phyloP scores from a whole-genome alignment of 1,140 invertebrate species.

The Drosophila sproati region DNA sequence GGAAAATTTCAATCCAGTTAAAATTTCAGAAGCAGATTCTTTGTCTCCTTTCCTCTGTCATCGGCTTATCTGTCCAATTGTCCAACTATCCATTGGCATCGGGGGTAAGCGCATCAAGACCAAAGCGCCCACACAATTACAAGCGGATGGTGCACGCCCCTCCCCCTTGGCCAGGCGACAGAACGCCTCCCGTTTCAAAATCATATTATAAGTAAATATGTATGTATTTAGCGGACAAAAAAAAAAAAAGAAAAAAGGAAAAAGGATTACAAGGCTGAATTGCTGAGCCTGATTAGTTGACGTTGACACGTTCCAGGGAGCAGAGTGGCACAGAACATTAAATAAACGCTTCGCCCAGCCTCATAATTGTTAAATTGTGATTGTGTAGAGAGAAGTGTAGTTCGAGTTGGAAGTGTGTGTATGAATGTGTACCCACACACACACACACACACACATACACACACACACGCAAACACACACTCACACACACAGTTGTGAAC shows the following conservation, averaged over 20 bases:
- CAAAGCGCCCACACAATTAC: slow-evolving; percentile 73
- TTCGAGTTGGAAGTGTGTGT: too few species aligned
- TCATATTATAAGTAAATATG: slow-evolving; percentile 61
- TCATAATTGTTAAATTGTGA: slow-evolving; percentile 3
- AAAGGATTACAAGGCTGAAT: slow-evolving; percentile 57
- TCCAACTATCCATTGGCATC: not conserved
- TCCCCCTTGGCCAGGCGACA: not conserved
- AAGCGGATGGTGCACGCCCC: slow-evolving; percentile 53
- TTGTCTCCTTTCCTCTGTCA: not conserved
- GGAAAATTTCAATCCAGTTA: slow-evolving; percentile 26
- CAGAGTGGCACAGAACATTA: slow-evolving; percentile 3
- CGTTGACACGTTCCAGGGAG: slow-evolving; percentile 63
- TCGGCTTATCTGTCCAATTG: not conserved
- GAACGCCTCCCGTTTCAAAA: slow-evolving; percentile 19
- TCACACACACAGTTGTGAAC: slow-evolving; percentile 21
- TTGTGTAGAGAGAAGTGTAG: not conserved
- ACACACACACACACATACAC: not conserved
- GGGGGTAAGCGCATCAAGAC: slow-evolving; percentile 11
- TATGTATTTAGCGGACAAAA: not conserved
- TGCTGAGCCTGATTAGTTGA: slow-evolving; percentile 65
- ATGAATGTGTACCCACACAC: slow-evolving; percentile 3
- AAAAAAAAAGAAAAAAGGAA: not conserved
- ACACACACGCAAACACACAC: not conserved
- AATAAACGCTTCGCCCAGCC: slow-evolving; percentile 19
- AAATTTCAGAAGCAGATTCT: not conserved